A percentile compares a stretch with the other conserved stretches of the same genome.
Conservation (phyloP, 2,113 vertebrate genomes). For the Cephalophus harveyi region DNA sequence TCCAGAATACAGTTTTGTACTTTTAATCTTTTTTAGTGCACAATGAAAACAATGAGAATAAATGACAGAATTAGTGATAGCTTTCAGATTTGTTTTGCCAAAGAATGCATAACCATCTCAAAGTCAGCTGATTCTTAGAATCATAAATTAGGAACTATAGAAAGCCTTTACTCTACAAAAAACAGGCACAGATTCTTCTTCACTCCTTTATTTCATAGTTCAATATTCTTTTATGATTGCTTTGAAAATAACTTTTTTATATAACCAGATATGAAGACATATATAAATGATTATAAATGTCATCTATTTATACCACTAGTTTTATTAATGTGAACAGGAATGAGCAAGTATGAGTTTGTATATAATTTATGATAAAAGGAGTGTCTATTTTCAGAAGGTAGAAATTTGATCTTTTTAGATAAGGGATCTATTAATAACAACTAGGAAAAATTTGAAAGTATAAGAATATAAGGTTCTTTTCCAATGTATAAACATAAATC, state of each 20-base stretch:
- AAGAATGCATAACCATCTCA: background rate
- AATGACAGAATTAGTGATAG: background rate
- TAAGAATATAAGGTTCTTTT: background rate
- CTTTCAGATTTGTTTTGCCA: background rate
- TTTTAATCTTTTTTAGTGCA: background rate
- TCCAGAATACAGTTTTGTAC: background rate
- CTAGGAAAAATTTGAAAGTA: background rate
- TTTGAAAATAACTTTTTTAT: constrained; percentile 7
- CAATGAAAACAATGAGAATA: constrained; percentile 19
- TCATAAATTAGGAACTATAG: background rate
- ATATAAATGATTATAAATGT: background rate
- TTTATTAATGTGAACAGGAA: background rate
- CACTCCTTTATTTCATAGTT: background rate
- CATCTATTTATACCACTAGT: background rate
- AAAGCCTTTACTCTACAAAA: background rate
- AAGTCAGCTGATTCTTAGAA: background rate
- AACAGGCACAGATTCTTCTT: background rate
- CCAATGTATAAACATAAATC: background rate
- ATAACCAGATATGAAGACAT: background rate
- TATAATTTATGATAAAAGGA: background rate
- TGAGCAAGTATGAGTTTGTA: background rate
- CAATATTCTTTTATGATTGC: background rate
- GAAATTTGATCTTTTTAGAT: background rate
- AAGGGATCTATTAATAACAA: background rate
- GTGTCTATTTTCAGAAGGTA: background rate